Conservation (phyloP, 2,113 vertebrate genomes). For the Noturus placidus region DNA sequence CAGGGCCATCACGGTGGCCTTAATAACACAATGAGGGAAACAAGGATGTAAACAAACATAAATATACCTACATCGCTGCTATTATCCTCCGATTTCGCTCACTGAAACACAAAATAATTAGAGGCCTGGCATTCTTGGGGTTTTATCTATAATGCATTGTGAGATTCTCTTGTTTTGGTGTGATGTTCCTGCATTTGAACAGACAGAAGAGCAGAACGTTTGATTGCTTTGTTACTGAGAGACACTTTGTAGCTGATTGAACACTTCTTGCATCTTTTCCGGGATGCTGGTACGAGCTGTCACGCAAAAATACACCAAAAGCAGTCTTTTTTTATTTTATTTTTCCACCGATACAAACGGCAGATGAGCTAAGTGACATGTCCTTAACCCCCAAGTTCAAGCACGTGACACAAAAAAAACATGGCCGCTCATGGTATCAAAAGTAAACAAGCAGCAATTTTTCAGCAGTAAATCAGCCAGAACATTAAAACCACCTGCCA, state of each 20-base stretch:
- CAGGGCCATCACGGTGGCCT: slow-evolving; percentile 11
- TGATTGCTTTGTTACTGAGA: neutral
- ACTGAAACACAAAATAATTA: neutral
- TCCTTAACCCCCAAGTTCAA: neutral
- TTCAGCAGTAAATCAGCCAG: no score
- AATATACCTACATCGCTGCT: neutral
- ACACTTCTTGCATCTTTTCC: neutral
- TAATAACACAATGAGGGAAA: neutral
- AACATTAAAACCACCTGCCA: no score
- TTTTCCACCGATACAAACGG: neutral
- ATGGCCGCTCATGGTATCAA: neutral
- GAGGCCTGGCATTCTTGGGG: neutral
- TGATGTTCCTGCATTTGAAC: neutral
- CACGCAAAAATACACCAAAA: neutral
- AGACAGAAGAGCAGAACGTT: neutral
- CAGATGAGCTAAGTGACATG: neutral
- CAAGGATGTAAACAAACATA: neutral
- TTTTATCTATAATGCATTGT: neutral
- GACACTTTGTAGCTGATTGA: neutral
- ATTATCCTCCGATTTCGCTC: neutral
- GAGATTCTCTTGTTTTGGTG: neutral
- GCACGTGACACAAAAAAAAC: neutral
- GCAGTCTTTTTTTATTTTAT: neutral
- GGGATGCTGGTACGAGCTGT: neutral
- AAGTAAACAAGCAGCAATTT: neutral